Percentiles rank a stretch among this genome's conserved stretches.
Conservation (phyloP, 2,888 invertebrate genomes). For the Pycnomerus fuliginosus region DNA sequence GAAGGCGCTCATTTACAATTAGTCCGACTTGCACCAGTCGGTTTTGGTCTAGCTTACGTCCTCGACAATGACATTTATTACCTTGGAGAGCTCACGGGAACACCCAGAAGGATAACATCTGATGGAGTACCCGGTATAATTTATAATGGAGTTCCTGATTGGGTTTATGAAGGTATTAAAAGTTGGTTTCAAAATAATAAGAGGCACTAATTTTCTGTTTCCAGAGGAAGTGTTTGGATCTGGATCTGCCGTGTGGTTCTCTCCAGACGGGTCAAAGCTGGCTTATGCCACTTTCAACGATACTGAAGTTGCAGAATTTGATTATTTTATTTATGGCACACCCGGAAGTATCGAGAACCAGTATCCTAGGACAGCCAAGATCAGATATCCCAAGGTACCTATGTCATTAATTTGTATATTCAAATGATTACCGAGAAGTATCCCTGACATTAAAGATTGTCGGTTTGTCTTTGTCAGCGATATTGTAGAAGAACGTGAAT, state of each 20-base stretch:
- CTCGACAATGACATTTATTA: conserved; percentile 70
- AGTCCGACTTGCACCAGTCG: conserved; percentile 61
- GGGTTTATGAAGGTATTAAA: conserved; percentile 88
- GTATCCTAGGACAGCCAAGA: conserved; percentile 65
- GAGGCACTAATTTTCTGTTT: conserved; percentile 38
- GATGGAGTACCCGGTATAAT: conserved; percentile 54
- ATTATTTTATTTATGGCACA: conserved; percentile 67
- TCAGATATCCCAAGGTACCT: conserved; percentile 77
- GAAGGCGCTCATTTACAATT: conserved; percentile 60
- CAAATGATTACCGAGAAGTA: too few relatives aligned
- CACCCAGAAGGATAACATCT: conserved; percentile 54
- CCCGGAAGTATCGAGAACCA: conserved; percentile 60
- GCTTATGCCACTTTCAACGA: conserved; percentile 86
- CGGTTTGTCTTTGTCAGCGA: too few relatives aligned
- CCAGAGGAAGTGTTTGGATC: conserved; percentile 86
- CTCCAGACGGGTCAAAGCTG: conserved; percentile 71
- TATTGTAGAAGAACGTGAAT: too few relatives aligned
- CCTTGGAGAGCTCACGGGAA: conserved; percentile 44
- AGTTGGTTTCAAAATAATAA: too few relatives aligned
- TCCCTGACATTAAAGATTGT: too few relatives aligned
- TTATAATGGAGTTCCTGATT: conserved; percentile 85
- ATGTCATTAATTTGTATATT: conserved; percentile 1
- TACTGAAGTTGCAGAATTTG: conserved; percentile 63
- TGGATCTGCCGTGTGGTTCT: conserved; percentile 88
- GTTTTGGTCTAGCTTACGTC: conserved; percentile 63